Evolutionary conservation across 2,113 vertebrate genomes (phyloP).

Genomic region (Recurvirostra avosetta): DNA sequence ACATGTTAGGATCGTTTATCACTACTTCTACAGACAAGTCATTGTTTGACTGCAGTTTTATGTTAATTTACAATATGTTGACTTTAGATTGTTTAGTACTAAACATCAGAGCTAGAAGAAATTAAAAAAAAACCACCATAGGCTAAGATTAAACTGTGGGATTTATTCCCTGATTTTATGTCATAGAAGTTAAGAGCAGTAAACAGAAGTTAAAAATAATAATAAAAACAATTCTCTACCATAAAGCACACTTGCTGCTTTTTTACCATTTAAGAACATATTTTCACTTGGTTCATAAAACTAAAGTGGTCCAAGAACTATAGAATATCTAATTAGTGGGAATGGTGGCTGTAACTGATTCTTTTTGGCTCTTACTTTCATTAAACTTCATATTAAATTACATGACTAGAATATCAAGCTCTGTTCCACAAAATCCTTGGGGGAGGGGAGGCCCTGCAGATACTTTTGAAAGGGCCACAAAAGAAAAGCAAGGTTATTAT

Average conservation of each 20-base stretch:
- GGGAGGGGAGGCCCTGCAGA: background rate
- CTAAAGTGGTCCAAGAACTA: background rate
- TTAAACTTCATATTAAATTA: background rate
- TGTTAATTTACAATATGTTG: constrained; percentile 11
- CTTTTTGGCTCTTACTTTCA: background rate
- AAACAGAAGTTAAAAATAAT: constrained; percentile 12
- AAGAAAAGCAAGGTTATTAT: background rate
- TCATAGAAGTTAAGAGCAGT: background rate
- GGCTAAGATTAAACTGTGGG: background rate
- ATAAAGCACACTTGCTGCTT: background rate
- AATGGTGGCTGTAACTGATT: background rate
- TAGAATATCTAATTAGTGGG: background rate
- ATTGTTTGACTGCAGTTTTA: constrained; percentile 6
- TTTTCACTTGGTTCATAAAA: background rate
- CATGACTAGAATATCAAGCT: background rate
- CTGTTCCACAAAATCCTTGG: background rate
- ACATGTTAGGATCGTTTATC: background rate
- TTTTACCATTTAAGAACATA: background rate
- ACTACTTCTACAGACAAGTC: background rate
- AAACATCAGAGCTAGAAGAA: background rate
- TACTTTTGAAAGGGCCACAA: background rate
- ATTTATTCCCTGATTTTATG: constrained; percentile 35
- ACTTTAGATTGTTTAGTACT: background rate
- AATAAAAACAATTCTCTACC: background rate
- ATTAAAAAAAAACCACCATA: background rate